These are phyloP conservation scores for Anarhynchus alexandrinus DNA, from an alignment of 2,113 vertebrate genomes.

Conservation along the genomic window DNA sequence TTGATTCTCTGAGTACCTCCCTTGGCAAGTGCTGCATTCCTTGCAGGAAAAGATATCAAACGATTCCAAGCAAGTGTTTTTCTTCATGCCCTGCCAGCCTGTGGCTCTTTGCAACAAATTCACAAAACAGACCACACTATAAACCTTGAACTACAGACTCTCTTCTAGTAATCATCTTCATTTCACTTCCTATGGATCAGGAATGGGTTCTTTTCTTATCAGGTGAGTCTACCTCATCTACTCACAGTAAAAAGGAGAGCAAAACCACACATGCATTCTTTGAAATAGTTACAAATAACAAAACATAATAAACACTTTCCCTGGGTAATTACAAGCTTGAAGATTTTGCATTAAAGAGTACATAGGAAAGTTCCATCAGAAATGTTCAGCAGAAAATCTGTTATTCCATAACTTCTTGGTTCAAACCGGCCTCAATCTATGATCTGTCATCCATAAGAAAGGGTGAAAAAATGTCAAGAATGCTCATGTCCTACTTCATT, in stretches of 20 bases:
- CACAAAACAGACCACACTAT: background rate
- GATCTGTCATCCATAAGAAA: background rate
- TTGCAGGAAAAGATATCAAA: background rate
- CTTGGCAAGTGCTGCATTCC: background rate
- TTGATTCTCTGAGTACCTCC: background rate
- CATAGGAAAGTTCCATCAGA: background rate
- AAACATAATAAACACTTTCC: background rate
- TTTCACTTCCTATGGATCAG: background rate
- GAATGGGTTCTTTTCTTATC: background rate
- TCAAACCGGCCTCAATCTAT: background rate
- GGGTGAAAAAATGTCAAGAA: background rate
- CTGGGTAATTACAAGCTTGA: background rate
- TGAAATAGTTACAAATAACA: background rate
- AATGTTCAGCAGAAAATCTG: background rate
- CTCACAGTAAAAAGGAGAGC: background rate
- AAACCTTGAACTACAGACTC: background rate
- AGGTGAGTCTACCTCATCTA: background rate
- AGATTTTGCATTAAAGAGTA: background rate
- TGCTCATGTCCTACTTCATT: background rate
- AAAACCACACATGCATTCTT: background rate
- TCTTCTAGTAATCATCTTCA: background rate
- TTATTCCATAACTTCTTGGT: background rate
- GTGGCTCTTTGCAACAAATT: background rate
- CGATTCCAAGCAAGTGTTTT: background rate
- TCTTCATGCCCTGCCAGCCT: background rate